These are phyloP conservation scores for Zygothrica quintamaculata DNA, from an alignment of 2,888 invertebrate genomes.

Conservation along the genomic window DNA sequence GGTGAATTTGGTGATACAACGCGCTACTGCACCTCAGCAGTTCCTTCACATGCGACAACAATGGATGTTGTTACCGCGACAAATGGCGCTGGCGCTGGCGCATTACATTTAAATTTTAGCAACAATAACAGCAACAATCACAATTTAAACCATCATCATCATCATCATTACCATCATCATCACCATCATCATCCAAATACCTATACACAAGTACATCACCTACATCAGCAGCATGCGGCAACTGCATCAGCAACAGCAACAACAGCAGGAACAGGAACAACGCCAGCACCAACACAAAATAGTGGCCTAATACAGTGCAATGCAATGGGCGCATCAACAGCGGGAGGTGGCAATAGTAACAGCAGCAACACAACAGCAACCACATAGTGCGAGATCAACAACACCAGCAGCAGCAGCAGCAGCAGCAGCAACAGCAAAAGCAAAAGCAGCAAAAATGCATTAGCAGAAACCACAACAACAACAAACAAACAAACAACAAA, in stretches of 20 bases:
- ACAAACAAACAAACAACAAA: too few species aligned
- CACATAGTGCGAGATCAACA: constrained; percentile 83
- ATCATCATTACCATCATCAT: constrained; percentile 67
- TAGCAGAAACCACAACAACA: constrained; percentile 48
- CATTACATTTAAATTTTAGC: constrained; percentile 82
- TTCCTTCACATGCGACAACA: constrained; percentile 58
- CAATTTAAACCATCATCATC: constrained; percentile 68
- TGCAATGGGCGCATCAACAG: constrained; percentile 61
- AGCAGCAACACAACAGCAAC: constrained; percentile 78
- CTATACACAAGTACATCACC: constrained; percentile 63
- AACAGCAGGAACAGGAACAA: not conserved
- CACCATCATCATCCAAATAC: constrained; percentile 66
- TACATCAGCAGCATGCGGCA: constrained; percentile 31
- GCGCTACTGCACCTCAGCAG: constrained; percentile 82
- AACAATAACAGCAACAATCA: constrained; percentile 80
- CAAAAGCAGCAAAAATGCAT: constrained; percentile 50
- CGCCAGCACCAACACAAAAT: constrained; percentile 63
- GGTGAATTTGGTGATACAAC: constrained; percentile 84
- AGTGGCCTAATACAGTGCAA: constrained; percentile 84
- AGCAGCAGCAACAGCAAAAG: constrained; percentile 49
- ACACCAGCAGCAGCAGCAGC: constrained; percentile 55
- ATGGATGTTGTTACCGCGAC: constrained; percentile 29
- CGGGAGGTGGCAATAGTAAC: constrained; percentile 41
- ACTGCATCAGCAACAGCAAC: constrained; percentile 30
- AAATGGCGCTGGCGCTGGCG: constrained; percentile 80